Evolutionary conservation across 2,888 invertebrate genomes (phyloP).

Genomic region (Pyrochroa serraticornis): DNA sequence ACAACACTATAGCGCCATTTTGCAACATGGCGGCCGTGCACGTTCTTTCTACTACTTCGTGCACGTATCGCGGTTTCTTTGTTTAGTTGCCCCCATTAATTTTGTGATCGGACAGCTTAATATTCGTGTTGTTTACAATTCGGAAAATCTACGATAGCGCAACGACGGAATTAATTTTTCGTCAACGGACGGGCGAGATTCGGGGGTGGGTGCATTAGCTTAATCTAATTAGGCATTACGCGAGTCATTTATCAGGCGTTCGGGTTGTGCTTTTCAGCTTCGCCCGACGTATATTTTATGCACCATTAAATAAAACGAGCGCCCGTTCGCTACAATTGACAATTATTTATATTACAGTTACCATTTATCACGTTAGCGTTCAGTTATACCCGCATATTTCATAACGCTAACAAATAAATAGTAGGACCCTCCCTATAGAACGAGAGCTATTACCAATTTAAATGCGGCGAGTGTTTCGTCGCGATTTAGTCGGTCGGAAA

Average conservation of each 20-base stretch:
- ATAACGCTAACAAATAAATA: slow-evolving; percentile 18
- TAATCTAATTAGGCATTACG: slow-evolving; percentile 25
- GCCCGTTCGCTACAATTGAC: slow-evolving; percentile 45
- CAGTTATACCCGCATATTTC: slow-evolving; percentile 47
- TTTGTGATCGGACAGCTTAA: slow-evolving; percentile 35
- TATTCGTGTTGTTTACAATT: slow-evolving; percentile 23
- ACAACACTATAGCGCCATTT: slow-evolving; percentile 46
- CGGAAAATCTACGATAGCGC: too few relatives aligned
- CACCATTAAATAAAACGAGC: slow-evolving; percentile 48
- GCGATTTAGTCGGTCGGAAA: not conserved
- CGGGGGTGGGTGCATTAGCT: slow-evolving; percentile 18
- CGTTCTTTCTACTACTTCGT: slow-evolving; percentile 30
- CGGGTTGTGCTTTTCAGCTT: slow-evolving; percentile 16
- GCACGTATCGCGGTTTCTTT: slow-evolving; percentile 8
- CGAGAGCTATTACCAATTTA: too few relatives aligned
- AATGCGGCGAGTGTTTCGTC: not conserved
- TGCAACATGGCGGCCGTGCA: slow-evolving; percentile 44
- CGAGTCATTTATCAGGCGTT: slow-evolving; percentile 24
- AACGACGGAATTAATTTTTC: too few relatives aligned
- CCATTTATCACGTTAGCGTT: slow-evolving; percentile 49
- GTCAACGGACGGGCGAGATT: not conserved
- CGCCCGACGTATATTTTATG: slow-evolving; percentile 44
- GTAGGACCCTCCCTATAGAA: slow-evolving; percentile 13
- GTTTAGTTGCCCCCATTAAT: slow-evolving; percentile 17
- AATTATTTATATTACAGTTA: slow-evolving; percentile 49